Percentiles rank a stretch among this genome's conserved stretches.
Evolutionary conservation across 2,113 vertebrate species (phyloP).

Genomic region (Cavia porcellus): DNA sequence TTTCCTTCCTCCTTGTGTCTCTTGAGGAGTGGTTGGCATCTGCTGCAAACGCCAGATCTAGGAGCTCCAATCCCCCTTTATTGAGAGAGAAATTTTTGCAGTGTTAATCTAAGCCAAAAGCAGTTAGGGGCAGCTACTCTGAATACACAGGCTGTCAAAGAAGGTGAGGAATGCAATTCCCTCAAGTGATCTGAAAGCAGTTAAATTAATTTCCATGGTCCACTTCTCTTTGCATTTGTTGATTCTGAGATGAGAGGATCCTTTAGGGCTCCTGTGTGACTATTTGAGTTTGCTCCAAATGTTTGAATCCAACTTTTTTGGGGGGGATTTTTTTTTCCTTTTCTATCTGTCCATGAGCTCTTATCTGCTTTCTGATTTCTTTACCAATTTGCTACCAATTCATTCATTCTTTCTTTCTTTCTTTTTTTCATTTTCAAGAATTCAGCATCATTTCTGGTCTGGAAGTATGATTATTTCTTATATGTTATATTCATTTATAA

Average conservation of each 20-base stretch:
- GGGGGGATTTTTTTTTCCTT: background rate
- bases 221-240: background rate
- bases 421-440: background rate
- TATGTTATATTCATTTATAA: background rate
- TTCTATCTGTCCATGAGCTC: background rate
- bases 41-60: background rate
- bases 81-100: background rate
- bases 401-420: no score
- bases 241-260: background rate
- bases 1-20: background rate
- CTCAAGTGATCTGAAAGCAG: background rate
- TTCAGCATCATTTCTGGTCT: background rate
- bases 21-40: background rate
- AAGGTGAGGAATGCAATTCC: background rate
- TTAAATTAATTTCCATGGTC: constrained; percentile 41
- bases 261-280: background rate
- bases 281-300: constrained; percentile 15
- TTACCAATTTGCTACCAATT: background rate
- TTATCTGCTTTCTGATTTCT: background rate
- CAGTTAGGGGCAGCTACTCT: background rate
- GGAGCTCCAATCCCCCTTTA: background rate
- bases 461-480: background rate
- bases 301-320: background rate
- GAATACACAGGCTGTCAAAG: background rate
- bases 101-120: background rate